Evolutionary conservation across 2,888 invertebrate species (phyloP).

Genomic region (Drosophila diplacantha): DNA sequence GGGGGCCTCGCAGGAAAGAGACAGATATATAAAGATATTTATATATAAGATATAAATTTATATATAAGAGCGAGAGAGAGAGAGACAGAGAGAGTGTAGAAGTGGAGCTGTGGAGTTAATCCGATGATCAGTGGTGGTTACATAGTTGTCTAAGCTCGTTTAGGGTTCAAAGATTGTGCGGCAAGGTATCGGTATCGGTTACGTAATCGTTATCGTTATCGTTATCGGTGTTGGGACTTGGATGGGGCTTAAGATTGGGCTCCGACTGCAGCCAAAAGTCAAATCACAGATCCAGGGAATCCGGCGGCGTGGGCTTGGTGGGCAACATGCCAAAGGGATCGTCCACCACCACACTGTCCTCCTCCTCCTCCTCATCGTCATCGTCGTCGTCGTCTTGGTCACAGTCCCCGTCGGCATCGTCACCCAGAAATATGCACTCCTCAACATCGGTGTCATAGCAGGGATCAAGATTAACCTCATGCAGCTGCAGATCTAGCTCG

Average conservation of each 20-base stretch:
- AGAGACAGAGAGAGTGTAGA: constrained; percentile 6
- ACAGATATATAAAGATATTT: constrained; percentile 9
- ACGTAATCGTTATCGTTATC: neutral
- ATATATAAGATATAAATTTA: constrained; percentile 2
- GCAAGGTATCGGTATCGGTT: constrained; percentile 11
- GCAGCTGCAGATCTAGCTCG: constrained; percentile 81
- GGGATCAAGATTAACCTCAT: constrained; percentile 82
- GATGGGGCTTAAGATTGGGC: constrained; percentile 16
- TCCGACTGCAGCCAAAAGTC: constrained; percentile 71
- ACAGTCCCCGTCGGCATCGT: constrained; percentile 58
- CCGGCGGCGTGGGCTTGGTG: constrained; percentile 81
- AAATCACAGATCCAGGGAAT: constrained; percentile 78
- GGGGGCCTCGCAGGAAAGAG: neutral
- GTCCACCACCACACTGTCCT: constrained; percentile 66
- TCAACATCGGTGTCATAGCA: constrained; percentile 82
- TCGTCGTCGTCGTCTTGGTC: constrained; percentile 12
- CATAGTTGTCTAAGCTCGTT: constrained; percentile 54
- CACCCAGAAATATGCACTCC: constrained; percentile 81
- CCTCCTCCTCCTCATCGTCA: constrained; percentile 45
- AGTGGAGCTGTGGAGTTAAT: constrained; percentile 12
- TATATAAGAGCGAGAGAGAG: neutral
- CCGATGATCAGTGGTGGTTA: constrained; percentile 31
- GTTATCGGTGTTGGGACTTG: constrained; percentile 2
- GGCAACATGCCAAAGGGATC: constrained; percentile 81
- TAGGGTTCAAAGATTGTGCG: constrained; percentile 48